Conservation (phyloP, 30 jellyfish, hydroid and myxozoan genomes). For the Aurelia aurita complex sp. Pacific region DNA sequence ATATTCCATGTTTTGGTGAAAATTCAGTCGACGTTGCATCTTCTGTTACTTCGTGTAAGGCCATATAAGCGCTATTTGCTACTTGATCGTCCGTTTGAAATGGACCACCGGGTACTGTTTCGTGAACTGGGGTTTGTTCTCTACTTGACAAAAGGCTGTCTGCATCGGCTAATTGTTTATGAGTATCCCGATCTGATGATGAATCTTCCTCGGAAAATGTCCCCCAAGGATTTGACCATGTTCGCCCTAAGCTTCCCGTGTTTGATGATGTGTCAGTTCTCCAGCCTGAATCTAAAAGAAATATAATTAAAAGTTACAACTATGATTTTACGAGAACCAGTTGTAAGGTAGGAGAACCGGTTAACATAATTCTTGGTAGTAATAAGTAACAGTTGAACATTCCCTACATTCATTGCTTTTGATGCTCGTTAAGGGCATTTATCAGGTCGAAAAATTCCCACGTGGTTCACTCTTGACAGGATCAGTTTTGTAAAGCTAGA, state of each 20-base stretch:
- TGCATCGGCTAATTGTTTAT: conserved; percentile 13
- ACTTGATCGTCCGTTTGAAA: too few relatives aligned
- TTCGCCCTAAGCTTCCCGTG: conserved; percentile 41
- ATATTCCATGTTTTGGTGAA: background rate
- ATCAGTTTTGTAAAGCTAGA: too few relatives aligned
- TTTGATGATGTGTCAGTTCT: conserved; percentile 38
- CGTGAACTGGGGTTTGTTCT: background rate
- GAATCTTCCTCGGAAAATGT: conserved; percentile 64
- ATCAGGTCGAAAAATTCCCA: too few relatives aligned
- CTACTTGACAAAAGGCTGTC: conserved; percentile 19
- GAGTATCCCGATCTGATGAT: conserved; percentile 34
- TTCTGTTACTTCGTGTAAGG: background rate
- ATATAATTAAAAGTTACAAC: background rate
- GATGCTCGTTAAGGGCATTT: too few relatives aligned
- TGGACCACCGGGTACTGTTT: background rate
- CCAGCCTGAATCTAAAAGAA: conserved; percentile 50
- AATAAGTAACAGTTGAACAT: too few relatives aligned
- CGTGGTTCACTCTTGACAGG: too few relatives aligned
- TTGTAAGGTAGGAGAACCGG: too few relatives aligned
- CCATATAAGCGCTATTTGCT: too few relatives aligned
- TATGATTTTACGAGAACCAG: too few relatives aligned
- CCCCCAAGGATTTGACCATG: conserved; percentile 63
- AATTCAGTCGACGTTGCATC: background rate
- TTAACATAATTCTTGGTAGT: too few relatives aligned
- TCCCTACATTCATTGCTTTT: too few relatives aligned